phyloP scores from a whole-genome alignment of 2,113 vertebrate species.

The Tupaia tana region DNA sequence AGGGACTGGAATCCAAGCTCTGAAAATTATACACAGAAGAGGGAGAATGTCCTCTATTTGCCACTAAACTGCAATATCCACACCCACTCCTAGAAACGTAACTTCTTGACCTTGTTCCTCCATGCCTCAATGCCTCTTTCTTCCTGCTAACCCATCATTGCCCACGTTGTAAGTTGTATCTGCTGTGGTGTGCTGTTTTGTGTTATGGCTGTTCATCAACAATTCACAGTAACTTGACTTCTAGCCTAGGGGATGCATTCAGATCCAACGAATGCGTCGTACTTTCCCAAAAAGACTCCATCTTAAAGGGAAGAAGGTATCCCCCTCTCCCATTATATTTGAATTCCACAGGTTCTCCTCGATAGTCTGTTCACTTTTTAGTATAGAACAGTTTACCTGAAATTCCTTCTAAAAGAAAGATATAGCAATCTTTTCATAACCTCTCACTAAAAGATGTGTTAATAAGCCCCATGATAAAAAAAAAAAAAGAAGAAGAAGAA shows the following conservation, averaged over 20 bases:
- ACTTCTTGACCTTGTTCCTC: background rate
- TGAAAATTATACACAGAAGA: background rate
- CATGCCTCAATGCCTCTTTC: background rate
- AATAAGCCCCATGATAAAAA: background rate
- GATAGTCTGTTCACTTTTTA: background rate
- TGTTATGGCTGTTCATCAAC: background rate
- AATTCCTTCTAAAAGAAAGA: background rate
- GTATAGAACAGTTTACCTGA: background rate
- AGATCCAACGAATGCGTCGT: background rate
- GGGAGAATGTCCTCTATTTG: background rate
- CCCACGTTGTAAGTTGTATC: background rate
- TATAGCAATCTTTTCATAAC: background rate
- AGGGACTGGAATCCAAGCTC: background rate
- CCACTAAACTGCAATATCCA: background rate
- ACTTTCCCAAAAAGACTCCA: background rate
- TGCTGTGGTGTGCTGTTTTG: background rate
- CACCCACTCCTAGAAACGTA: background rate
- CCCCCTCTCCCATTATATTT: no score
- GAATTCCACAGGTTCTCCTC: background rate
- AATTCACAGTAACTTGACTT: background rate
- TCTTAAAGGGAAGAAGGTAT: background rate
- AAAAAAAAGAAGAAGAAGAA: no score
- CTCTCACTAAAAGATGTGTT: background rate
- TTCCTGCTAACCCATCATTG: no score
- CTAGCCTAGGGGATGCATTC: background rate